Evolutionary conservation across 1,140 invertebrate genomes (phyloP).

Genomic region (Zaprionus inermis): DNA sequence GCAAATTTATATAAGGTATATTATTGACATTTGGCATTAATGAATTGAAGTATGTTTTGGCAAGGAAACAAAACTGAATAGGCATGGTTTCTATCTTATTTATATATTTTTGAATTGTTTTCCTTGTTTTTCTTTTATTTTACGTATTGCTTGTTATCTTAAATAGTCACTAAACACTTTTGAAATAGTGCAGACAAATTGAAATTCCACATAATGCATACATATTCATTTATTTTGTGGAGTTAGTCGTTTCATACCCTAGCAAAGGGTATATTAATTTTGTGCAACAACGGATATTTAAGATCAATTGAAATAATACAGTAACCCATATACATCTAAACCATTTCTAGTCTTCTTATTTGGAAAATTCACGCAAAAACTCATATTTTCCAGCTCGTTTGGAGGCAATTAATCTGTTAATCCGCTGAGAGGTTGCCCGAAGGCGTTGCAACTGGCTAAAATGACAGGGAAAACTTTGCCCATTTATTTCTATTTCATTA

Average conservation of each 20-base stretch:
- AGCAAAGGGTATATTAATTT: too few species aligned
- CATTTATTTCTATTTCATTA: slow-evolving; percentile 4
- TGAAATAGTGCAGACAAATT: background rate
- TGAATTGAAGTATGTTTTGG: background rate
- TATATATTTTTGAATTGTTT: background rate
- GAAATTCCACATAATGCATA: background rate
- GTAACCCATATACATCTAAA: too few species aligned
- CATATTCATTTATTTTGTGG: too few species aligned
- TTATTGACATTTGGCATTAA: background rate
- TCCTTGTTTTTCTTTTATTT: background rate
- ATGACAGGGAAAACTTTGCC: background rate
- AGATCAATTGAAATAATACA: too few species aligned
- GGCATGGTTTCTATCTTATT: background rate
- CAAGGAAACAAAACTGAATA: background rate
- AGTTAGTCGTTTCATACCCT: too few species aligned
- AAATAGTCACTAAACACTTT: background rate
- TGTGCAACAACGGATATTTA: too few species aligned
- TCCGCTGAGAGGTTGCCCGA: background rate
- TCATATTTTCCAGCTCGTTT: slow-evolving; percentile 4
- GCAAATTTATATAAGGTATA: background rate
- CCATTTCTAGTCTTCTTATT: too few species aligned
- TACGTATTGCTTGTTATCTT: background rate
- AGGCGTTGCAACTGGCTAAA: background rate
- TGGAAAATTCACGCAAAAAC: too few species aligned
- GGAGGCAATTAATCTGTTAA: background rate